Conservation (phyloP, 1,140 invertebrate genomes). For the Eurosta solidaginis region DNA sequence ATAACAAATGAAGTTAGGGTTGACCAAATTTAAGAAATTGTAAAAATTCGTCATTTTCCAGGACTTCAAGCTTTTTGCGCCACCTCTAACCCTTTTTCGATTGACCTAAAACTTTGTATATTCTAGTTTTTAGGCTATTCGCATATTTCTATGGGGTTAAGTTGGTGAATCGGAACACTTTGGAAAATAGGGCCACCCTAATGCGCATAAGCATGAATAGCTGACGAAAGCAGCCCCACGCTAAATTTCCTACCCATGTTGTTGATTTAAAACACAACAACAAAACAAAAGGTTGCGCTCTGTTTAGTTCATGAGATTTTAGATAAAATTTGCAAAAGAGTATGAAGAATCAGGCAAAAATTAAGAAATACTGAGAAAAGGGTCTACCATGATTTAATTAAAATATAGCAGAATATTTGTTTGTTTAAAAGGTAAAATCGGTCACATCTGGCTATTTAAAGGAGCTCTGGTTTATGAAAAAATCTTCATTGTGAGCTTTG, state of each 20-base stretch:
- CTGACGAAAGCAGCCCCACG: not conserved
- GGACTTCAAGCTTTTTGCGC: too few species aligned
- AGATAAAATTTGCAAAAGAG: constrained; percentile 2
- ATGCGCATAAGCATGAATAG: not conserved
- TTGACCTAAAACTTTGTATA: too few species aligned
- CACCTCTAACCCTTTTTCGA: too few species aligned
- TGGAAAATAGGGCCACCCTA: too few species aligned
- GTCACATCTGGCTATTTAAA: too few species aligned
- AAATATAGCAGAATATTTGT: not conserved
- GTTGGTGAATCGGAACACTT: too few species aligned
- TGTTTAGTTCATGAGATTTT: not conserved
- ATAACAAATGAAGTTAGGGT: too few species aligned
- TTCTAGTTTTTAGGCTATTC: too few species aligned
- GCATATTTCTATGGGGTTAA: too few species aligned
- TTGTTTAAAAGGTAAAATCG: not conserved
- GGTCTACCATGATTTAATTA: not conserved
- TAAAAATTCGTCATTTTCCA: too few species aligned
- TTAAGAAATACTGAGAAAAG: not conserved
- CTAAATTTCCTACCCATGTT: not conserved
- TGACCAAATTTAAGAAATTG: too few species aligned
- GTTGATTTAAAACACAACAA: not conserved
- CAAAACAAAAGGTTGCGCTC: not conserved
- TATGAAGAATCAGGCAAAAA: not conserved
- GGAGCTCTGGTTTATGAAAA: not conserved
- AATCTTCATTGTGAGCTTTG: not conserved